Conservation (phyloP, 2,797 vertebrate species). For the Mormyrops boulengeri region DNA sequence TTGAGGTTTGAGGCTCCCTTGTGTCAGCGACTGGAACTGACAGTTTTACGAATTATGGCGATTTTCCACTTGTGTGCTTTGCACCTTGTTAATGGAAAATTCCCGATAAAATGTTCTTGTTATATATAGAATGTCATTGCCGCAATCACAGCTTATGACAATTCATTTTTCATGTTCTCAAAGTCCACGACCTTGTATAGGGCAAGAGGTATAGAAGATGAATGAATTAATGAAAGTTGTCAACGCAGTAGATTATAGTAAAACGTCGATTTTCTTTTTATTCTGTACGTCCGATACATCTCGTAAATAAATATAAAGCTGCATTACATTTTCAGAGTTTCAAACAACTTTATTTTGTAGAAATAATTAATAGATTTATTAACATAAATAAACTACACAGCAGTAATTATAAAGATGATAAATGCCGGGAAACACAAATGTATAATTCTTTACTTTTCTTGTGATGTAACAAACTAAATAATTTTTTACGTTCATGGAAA, state of each 20-base stretch:
- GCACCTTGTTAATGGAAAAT: constrained; percentile 5
- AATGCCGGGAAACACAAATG: not conserved
- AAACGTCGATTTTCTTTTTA: not conserved
- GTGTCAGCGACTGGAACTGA: constrained; percentile 44
- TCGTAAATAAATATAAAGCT: not conserved
- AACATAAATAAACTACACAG: not conserved
- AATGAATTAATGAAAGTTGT: not conserved
- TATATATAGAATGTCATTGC: not conserved
- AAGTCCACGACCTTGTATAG: not conserved
- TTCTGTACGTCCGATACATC: not conserved
- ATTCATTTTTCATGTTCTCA: constrained; percentile 1
- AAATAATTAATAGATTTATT: not conserved
- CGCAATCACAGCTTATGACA: not conserved
- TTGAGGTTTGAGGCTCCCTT: constrained; percentile 47
- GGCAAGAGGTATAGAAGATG: not conserved
- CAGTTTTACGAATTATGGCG: not conserved
- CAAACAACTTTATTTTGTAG: not conserved
- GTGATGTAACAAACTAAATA: not conserved
- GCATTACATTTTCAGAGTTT: not conserved
- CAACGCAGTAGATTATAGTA: not conserved
- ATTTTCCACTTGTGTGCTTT: not conserved
- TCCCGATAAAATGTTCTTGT: not conserved
- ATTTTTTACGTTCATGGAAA: not conserved
- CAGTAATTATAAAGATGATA: not conserved
- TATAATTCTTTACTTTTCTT: not conserved